Evolutionary conservation across 2,888 invertebrate species (phyloP), one percentile per base, ranked within the genome.

Genomic region (Euplagia quadripunctaria): DNA sequence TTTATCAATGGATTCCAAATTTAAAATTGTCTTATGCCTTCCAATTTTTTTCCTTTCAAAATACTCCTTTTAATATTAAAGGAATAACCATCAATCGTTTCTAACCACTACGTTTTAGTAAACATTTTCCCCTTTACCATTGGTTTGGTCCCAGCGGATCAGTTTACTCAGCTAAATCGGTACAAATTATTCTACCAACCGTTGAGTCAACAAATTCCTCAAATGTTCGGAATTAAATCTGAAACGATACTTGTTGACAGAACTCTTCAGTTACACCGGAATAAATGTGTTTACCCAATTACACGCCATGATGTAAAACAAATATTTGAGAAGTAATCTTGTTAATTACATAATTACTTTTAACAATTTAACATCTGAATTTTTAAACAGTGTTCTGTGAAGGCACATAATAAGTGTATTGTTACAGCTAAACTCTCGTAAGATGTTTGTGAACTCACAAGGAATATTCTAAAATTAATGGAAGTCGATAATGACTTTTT

Each of bases 201-300:
- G 65, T 52, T 72, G 20, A 70, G 64, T 72, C 55, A 75, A 75
- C 64, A 75, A 63, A 67, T 71, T 64, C 67, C 64, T 68, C 51
- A 63, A 68, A 74, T 68, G 65, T 66, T 71, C 43, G 61, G 63
- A 69, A 75, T 75, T 72, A 66, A 72, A 68, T 72, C 63, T 52
- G 51, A 49, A 69, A 49, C 69, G 75, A 72, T 75, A 69, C 72
- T 72, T 75, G 72, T 75, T 72, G 66, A 72, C 75, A 72, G 64
- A 75, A 41, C 49, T 67, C 75, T 75, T 67, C 63, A 63, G 67
- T 43, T 49, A 61, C 43, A 65, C 16, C 41, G 75, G 43, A 67
- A 72, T 75, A 70, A 75, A 75, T 72, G 70, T 74, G 58, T 72
- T 75, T 72, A 72, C 68, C 52, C 64, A 51, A 66, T 74, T 68